Evolutionary conservation across 2,888 invertebrate species (phyloP).

Genomic region (Drosophila barbarae): DNA sequence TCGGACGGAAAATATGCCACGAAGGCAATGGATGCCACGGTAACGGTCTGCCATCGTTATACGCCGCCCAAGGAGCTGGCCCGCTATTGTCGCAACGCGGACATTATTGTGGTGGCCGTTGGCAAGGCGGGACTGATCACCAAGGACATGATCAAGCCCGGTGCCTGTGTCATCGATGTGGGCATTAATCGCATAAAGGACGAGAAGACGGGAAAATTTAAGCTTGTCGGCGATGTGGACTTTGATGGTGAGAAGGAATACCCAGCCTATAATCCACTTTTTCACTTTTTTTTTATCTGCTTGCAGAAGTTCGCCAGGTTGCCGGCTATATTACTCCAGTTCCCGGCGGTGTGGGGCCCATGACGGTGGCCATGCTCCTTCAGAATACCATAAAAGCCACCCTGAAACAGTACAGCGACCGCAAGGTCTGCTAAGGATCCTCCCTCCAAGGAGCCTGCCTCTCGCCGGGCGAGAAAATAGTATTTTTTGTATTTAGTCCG

Average conservation of each 20-base stretch:
- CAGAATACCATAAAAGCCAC: conserved; percentile 91
- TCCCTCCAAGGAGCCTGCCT: not conserved
- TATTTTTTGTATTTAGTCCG: conserved; percentile 35
- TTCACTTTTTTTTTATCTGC: conserved; percentile 39
- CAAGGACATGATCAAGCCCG: conserved; percentile 92
- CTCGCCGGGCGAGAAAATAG: conserved; percentile 30
- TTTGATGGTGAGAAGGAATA: conserved; percentile 85
- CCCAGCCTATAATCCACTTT: not conserved
- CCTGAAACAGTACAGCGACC: conserved; percentile 75
- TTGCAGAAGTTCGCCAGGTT: conserved; percentile 85
- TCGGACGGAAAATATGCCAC: conserved; percentile 86
- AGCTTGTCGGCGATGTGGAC: conserved; percentile 93
- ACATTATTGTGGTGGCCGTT: conserved; percentile 79
- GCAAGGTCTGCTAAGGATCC: conserved; percentile 36
- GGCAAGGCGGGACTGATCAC: conserved; percentile 88
- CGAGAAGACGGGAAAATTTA: conserved; percentile 83
- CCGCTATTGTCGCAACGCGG: conserved; percentile 82
- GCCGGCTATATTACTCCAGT: conserved; percentile 94
- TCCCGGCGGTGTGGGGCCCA: conserved; percentile 95
- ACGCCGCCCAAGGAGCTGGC: conserved; percentile 89
- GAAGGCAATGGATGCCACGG: conserved; percentile 90
- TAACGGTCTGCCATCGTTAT: conserved; percentile 92
- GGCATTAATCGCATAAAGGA: conserved; percentile 88
- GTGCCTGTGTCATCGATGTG: conserved; percentile 93
- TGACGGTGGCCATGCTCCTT: conserved; percentile 97